Evolutionary conservation across 2,113 vertebrate species (phyloP).

Genomic region (Galemys pyrenaicus): DNA sequence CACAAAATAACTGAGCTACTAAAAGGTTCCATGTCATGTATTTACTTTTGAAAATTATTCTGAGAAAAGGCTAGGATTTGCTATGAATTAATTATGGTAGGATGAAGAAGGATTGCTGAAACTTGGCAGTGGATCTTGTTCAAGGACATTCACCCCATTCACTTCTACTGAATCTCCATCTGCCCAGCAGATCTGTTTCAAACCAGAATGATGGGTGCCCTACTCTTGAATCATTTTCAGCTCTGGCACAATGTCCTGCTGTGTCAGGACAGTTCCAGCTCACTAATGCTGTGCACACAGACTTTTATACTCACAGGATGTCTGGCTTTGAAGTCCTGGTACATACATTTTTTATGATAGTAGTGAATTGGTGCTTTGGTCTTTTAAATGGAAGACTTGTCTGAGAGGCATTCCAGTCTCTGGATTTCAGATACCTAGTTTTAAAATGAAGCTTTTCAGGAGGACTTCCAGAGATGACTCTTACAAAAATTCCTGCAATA

Average conservation of each 20-base stretch:
- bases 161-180: not conserved
- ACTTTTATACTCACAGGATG: not conserved
- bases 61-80: not conserved
- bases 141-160: not conserved
- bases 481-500: not conserved
- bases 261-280: not conserved
- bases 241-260: not conserved
- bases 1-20: not conserved
- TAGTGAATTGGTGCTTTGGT: not conserved
- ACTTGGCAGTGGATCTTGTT: not conserved
- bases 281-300: not conserved
- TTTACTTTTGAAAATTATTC: constrained; percentile 13
- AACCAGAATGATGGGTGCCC: fast-evolving
- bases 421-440: not conserved
- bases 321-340: not conserved
- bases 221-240: not conserved
- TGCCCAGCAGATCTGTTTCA: not conserved
- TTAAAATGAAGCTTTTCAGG: not conserved
- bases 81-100: not conserved
- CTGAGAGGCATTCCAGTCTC: not conserved
- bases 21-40: not conserved
- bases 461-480: not conserved
- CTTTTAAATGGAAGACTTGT: not conserved
- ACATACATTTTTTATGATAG: not conserved
- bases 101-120: not conserved